These are phyloP conservation scores for Halichondria panicea DNA, from an alignment of 37 sponge, comb jelly and placozoan species.

Conservation along the genomic window DNA sequence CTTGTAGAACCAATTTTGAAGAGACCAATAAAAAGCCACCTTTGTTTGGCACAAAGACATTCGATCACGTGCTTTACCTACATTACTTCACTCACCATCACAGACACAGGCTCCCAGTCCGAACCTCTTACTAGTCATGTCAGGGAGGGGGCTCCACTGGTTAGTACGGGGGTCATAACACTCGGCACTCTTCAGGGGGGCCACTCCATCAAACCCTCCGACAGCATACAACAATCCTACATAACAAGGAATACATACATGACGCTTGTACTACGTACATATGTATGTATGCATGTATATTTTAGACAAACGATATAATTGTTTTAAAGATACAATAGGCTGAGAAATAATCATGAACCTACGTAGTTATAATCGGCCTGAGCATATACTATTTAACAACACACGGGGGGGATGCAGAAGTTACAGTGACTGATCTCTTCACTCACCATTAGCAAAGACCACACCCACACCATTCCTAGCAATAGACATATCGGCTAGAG, in stretches of 20 bases:
- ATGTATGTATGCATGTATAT: neutral
- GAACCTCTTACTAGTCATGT: slow-evolving; percentile 46
- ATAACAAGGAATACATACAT: neutral
- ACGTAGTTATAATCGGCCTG: neutral
- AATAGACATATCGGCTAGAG: slow-evolving; percentile 29
- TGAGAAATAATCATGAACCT: neutral
- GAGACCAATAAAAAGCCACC: no score
- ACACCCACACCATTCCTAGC: slow-evolving; percentile 72
- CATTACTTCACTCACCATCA: slow-evolving; percentile 6
- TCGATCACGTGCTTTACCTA: neutral
- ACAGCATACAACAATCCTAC: slow-evolving; percentile 63
- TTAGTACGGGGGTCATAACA: slow-evolving; percentile 30
- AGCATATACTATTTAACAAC: neutral
- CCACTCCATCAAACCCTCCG: slow-evolving; percentile 64
- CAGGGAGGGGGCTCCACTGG: slow-evolving; percentile 41
- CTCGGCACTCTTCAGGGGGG: slow-evolving; percentile 60
- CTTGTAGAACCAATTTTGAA: neutral
- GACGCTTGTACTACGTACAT: neutral
- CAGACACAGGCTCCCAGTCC: slow-evolving; percentile 51
- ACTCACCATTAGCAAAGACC: slow-evolving; percentile 32
- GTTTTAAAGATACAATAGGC: neutral
- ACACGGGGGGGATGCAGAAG: neutral
- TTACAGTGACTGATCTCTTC: neutral
- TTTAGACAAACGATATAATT: neutral
- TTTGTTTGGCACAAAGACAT: no score